Evolutionary conservation across 2,888 invertebrate genomes (phyloP).

Genomic region (Margaritifera margaritifera): DNA sequence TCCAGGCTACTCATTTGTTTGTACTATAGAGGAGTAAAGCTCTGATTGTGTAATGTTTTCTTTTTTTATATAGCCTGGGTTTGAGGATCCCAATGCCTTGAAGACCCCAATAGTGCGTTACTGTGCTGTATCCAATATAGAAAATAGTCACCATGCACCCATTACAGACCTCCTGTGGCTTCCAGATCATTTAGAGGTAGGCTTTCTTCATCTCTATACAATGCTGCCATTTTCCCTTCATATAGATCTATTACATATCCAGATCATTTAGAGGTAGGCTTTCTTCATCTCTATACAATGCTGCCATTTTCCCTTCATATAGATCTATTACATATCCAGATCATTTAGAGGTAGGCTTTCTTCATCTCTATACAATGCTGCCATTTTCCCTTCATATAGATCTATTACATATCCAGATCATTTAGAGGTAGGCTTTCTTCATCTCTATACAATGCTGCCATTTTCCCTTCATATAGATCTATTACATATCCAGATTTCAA

Average conservation of each 20-base stretch:
- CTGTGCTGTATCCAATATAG: constrained; percentile 72
- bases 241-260: too few species aligned
- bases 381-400: too few species aligned
- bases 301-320: too few species aligned
- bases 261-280: constrained; percentile 70
- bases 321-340: too few species aligned
- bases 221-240: not conserved
- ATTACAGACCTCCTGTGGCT: constrained; percentile 72
- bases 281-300: not conserved
- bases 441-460: not conserved
- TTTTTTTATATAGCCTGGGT: constrained; percentile 64
- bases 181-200: constrained; percentile 72
- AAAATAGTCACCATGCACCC: constrained; percentile 69
- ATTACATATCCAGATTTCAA: too few species aligned
- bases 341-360: constrained; percentile 68
- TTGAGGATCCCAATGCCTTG: constrained; percentile 71
- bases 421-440: constrained; percentile 63
- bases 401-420: too few species aligned
- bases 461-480: too few species aligned
- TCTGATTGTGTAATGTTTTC: too few species aligned
- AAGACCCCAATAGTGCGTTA: constrained; percentile 71
- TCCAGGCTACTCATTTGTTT: too few species aligned
- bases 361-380: not conserved
- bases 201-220: constrained; percentile 1
- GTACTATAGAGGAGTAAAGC: too few species aligned